Percentiles rank a stretch among this genome's conserved stretches.
phyloP scores from a whole-genome alignment of 2,888 invertebrate genomes.

The Cheilosia scutellata region DNA sequence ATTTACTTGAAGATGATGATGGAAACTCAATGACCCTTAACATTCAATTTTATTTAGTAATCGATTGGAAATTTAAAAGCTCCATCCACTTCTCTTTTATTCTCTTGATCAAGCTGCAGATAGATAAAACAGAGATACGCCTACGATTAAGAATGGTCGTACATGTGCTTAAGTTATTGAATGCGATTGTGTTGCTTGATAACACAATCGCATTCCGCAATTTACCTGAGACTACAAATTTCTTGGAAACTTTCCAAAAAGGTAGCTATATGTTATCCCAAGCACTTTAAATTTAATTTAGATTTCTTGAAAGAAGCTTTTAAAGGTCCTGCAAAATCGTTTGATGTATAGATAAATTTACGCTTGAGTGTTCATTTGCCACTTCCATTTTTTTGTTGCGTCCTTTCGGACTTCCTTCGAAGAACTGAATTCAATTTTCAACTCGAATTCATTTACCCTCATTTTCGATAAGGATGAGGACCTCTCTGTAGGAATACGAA shows the following conservation, averaged over 20 bases:
- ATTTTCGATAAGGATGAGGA: neutral
- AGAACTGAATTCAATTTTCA: slow-evolving; percentile 51
- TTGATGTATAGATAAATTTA: slow-evolving; percentile 6
- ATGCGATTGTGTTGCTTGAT: neutral
- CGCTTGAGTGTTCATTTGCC: slow-evolving; percentile 12
- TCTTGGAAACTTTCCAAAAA: slow-evolving; percentile 8
- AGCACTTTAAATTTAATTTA: slow-evolving; percentile 29
- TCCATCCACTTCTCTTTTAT: neutral
- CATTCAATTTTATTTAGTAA: slow-evolving; percentile 12
- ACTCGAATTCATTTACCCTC: slow-evolving; percentile 56
- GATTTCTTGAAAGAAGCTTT: neutral
- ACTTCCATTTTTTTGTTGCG: neutral
- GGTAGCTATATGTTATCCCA: neutral
- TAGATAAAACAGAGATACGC: neutral
- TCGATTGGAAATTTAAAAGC: slow-evolving; percentile 22
- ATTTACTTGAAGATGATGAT: no score
- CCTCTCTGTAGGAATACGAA: neutral
- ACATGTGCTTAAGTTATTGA: neutral
- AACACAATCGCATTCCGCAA: neutral
- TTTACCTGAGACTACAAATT: slow-evolving; percentile 17
- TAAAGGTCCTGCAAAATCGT: neutral
- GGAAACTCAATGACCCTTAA: slow-evolving; percentile 30
- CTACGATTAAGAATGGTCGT: neutral
- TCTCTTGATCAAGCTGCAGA: neutral
- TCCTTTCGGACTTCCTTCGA: neutral